These are phyloP conservation scores for Lamprotornis superbus DNA, from an alignment of 2,113 vertebrate species.

Conservation along the genomic window DNA sequence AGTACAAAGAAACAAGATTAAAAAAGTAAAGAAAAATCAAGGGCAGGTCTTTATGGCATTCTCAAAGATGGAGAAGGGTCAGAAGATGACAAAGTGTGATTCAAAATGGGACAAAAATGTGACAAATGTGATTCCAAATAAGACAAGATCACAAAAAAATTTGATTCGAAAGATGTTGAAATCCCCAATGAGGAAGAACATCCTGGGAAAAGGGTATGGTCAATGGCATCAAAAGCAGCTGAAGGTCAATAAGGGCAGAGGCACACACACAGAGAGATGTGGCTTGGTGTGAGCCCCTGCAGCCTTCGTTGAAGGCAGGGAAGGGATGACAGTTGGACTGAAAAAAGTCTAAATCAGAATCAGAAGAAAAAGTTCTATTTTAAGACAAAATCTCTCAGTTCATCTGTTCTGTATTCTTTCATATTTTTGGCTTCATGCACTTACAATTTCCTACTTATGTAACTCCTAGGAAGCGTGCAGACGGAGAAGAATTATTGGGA, in stretches of 20 bases:
- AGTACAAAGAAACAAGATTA: not conserved
- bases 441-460: not conserved
- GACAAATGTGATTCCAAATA: not conserved
- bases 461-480: not conserved
- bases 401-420: constrained; percentile 39
- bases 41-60: not conserved
- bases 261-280: not conserved
- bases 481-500: not conserved
- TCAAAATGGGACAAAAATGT: not conserved
- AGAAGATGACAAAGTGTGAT: not conserved
- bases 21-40: not conserved
- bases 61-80: not conserved
- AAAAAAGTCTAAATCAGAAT: not conserved
- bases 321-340: not conserved
- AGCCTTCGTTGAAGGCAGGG: not conserved
- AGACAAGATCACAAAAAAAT: not conserved
- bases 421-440: constrained; percentile 3
- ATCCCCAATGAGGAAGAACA: not conserved
- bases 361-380: constrained; percentile 37
- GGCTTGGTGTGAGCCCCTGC: not conserved
- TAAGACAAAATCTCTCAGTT: constrained; percentile 47
- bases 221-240: not conserved
- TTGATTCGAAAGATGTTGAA: not conserved
- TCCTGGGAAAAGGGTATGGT: not conserved
- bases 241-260: not conserved